These are phyloP conservation scores for Sesia bembeciformis DNA, from an alignment of 2,888 invertebrate species.

Conservation along the genomic window DNA sequence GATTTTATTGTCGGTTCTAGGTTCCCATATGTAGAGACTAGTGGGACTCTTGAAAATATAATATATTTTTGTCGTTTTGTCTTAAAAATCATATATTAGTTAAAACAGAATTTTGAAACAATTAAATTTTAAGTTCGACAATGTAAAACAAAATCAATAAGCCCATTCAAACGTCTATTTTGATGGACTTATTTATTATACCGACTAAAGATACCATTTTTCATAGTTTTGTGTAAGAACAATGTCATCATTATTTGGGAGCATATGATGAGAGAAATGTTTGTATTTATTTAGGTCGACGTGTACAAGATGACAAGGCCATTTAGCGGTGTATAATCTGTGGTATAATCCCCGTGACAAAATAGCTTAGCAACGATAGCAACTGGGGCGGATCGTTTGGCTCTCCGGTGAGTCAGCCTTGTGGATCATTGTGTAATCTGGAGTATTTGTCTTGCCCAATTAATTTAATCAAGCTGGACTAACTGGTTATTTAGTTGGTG, in stretches of 20 bases:
- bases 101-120: too few relatives aligned
- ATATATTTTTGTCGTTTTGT: too few relatives aligned
- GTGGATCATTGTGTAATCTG: background rate
- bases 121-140: too few relatives aligned
- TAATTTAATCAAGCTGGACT: background rate
- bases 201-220: too few relatives aligned
- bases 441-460: background rate
- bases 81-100: too few relatives aligned
- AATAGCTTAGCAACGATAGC: constrained; percentile 23
- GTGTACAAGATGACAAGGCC: constrained; percentile 24
- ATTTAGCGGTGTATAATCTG: constrained; percentile 8
- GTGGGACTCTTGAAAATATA: too few relatives aligned
- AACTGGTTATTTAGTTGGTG: background rate
- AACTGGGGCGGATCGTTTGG: constrained; percentile 29
- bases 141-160: too few relatives aligned
- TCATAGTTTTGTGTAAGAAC: background rate
- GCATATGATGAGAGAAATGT: background rate
- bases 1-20: too few relatives aligned
- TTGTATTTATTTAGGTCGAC: constrained; percentile 31
- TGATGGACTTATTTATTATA: too few relatives aligned
- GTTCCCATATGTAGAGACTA: too few relatives aligned
- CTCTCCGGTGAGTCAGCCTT: background rate
- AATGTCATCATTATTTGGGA: background rate
- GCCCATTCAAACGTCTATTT: too few relatives aligned
- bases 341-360: constrained; percentile 37